phyloP scores from a whole-genome alignment of 1,140 invertebrate genomes.

The Contarinia nasturtii region DNA sequence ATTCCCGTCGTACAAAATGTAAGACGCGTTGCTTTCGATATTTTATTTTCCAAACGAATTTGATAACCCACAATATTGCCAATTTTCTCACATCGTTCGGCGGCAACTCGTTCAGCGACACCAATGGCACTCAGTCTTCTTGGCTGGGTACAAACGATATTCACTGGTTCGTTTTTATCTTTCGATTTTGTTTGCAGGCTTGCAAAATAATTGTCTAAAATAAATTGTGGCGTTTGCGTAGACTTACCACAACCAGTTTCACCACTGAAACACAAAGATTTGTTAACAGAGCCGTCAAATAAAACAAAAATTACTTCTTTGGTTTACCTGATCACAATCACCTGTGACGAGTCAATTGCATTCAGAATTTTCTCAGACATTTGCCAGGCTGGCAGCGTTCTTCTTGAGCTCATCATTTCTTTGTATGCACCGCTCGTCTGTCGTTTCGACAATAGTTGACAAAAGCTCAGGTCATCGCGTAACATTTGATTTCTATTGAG shows the following conservation, averaged over 20 bases:
- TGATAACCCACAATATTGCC: slow-evolving; percentile 75
- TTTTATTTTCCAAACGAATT: slow-evolving; percentile 57
- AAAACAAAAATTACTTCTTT: slow-evolving; percentile 26
- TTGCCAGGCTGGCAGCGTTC: slow-evolving; percentile 44
- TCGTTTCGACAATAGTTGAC: slow-evolving; percentile 35
- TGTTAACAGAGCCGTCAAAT: background rate
- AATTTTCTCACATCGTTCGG: slow-evolving; percentile 65
- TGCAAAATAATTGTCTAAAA: slow-evolving; percentile 56
- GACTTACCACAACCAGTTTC: slow-evolving; percentile 81
- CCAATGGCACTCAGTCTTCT: slow-evolving; percentile 80
- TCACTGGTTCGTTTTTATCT: slow-evolving; percentile 14
- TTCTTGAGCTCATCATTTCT: slow-evolving; percentile 37
- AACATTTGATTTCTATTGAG: slow-evolving; percentile 29
- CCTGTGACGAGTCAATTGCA: slow-evolving; percentile 38
- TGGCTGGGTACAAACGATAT: slow-evolving; percentile 82
- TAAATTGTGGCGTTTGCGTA: slow-evolving; percentile 81
- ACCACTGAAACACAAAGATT: slow-evolving; percentile 57
- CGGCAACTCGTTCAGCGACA: slow-evolving; percentile 73
- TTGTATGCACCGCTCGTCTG: slow-evolving; percentile 35
- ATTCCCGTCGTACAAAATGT: slow-evolving; percentile 87
- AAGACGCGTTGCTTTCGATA: slow-evolving; percentile 54
- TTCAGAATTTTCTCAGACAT: slow-evolving; percentile 43
- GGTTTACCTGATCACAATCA: background rate
- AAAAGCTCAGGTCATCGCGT: slow-evolving; percentile 37
- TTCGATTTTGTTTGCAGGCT: slow-evolving; percentile 10